Evolutionary conservation across 2,797 vertebrate species (phyloP), one percentile per base, ranked within the genome.

Genomic region (Notolabrus celidotus): DNA sequence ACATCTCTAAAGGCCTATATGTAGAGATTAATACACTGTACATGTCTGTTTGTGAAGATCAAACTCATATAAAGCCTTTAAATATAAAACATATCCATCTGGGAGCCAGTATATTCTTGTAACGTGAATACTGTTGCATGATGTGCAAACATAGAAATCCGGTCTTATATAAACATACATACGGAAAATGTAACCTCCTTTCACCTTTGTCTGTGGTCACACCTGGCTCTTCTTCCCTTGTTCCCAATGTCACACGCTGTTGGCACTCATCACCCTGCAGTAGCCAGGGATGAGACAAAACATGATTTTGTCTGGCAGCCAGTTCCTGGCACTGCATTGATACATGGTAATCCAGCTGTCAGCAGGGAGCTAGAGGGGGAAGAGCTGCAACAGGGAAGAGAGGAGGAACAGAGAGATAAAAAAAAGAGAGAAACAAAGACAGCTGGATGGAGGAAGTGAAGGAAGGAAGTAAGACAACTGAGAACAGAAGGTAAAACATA

Each of bases 261-360:
- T 87, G 85, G 84, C 61, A 76, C 61, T 83, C 82, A 75, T 83
- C 71, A 69, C 71, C 31, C 74, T 49, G 75, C 80, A 49, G 76
- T 25, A 77, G 84, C 84, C 86, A 80, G 70, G 67, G 77, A 90
- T 82, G 81, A 88, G 79, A 90, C 89, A 82, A 89, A 88, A 90
- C 86, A 85, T 84, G 78, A 89, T 88, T 89, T 86, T 82, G 84
- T 90, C 83, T 88, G 88, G 83, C 90, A 89, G 85, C 62, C 71
- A 62, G 71, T 83, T 75, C 75, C 84, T 91, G 89, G 83, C 84
- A 80, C 80, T 45, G 83, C 85, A 80, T 76, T 84, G 85, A 86
- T 89, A 89, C 85, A 85, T 80, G 76, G 83, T 87, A 87, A 89
- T 89, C 89, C 83, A 88, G 80, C 88, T 84, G 88, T 87, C 86